Evolutionary conservation across 1,140 invertebrate genomes (phyloP).

Genomic region (Drosophila baimaii): DNA sequence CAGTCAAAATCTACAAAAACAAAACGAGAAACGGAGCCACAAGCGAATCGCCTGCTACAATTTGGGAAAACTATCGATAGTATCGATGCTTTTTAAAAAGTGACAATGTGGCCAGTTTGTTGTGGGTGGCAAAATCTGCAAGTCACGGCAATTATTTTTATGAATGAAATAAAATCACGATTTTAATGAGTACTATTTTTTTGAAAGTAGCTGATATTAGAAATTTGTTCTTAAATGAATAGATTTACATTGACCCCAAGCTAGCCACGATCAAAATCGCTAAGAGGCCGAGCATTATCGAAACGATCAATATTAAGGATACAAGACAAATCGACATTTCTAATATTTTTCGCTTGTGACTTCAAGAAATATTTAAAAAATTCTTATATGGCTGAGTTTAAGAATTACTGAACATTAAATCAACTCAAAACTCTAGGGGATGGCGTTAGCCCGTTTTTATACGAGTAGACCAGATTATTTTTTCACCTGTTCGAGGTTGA

Average conservation of each 20-base stretch:
- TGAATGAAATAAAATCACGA: neutral
- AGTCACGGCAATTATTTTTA: too few species aligned
- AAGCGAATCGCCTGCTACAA: slow-evolving; percentile 10
- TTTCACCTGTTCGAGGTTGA: too few species aligned
- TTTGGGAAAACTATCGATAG: slow-evolving; percentile 1
- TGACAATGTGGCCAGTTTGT: neutral
- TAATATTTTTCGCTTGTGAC: neutral
- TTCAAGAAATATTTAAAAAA: neutral
- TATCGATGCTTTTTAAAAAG: neutral
- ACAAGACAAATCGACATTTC: slow-evolving; percentile 3
- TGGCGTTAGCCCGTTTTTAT: too few species aligned
- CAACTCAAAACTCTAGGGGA: too few species aligned
- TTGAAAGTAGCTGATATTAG: neutral
- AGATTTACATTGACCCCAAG: too few species aligned
- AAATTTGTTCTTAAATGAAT: too few species aligned
- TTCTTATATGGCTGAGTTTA: accelerated
- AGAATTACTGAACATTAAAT: too few species aligned
- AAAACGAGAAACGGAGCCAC: slow-evolving; percentile 45
- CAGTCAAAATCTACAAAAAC: slow-evolving; percentile 46
- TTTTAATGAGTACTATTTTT: neutral
- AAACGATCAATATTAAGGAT: neutral
- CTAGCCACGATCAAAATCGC: neutral
- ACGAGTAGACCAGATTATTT: too few species aligned
- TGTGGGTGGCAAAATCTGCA: too few species aligned
- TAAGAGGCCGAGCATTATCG: neutral